These are phyloP conservation scores for Drosophila pseudoobscura DNA, from an alignment of 1,140 invertebrate genomes.

Conservation along the genomic window DNA sequence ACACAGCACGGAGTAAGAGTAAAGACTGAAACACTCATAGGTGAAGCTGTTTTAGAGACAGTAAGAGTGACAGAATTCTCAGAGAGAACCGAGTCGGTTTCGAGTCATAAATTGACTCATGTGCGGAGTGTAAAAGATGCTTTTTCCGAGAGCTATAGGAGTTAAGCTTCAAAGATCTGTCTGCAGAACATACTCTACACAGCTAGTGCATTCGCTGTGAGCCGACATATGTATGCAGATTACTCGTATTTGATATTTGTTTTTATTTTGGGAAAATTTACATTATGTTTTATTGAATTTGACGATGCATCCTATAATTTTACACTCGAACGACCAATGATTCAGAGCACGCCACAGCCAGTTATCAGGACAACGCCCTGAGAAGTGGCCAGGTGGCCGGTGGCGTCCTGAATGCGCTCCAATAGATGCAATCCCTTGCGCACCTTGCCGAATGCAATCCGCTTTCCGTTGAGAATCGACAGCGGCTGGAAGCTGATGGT, in stretches of 20 bases:
- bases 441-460: conserved; percentile 69
- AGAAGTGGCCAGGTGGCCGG: conserved; percentile 42
- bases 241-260: too few relatives aligned
- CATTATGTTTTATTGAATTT: neutral
- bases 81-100: neutral
- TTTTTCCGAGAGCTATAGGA: too few relatives aligned
- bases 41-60: neutral
- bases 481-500: conserved; percentile 72
- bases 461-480: conserved; percentile 63
- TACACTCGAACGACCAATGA: too few relatives aligned
- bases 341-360: conserved; percentile 51
- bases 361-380: conserved; percentile 39
- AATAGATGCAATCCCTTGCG: conserved; percentile 62
- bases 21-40: neutral
- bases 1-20: neutral
- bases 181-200: too few relatives aligned
- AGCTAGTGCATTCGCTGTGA: too few relatives aligned
- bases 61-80: neutral
- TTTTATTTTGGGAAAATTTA: too few relatives aligned
- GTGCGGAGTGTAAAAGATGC: too few relatives aligned
- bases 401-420: conserved; percentile 51
- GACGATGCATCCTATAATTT: too few relatives aligned
- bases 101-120: too few relatives aligned
- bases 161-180: too few relatives aligned
- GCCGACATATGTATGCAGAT: too few relatives aligned